Conservation (phyloP, 1,140 invertebrate species). For the Anastrepha obliqua region DNA sequence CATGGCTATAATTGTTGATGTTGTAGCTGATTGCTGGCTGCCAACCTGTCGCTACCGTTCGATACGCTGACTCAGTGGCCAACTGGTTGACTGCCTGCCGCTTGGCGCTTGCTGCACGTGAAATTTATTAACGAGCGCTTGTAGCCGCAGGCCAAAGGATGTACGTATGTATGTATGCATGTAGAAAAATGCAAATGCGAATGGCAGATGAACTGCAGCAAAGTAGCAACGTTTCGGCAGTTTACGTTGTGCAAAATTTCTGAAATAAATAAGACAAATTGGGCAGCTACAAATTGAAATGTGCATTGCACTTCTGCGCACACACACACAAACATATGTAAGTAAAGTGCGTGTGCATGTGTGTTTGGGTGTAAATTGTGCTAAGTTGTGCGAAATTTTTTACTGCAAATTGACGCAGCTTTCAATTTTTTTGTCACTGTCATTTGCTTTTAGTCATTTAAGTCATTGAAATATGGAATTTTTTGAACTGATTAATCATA, state of each 20-base stretch:
- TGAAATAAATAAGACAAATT: constrained; percentile 8
- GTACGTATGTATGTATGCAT: background rate
- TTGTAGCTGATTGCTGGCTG: constrained; percentile 31
- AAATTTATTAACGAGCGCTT: background rate
- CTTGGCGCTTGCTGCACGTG: background rate
- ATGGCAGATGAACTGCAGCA: background rate
- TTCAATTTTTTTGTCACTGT: background rate
- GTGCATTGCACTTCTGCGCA: background rate
- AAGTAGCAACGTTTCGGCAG: background rate
- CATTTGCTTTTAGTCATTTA: constrained; percentile 5
- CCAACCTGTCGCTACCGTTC: constrained; percentile 22
- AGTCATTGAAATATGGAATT: background rate
- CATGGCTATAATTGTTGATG: background rate
- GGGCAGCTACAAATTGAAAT: constrained; percentile 1
- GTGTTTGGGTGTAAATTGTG: background rate
- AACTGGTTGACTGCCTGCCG: background rate
- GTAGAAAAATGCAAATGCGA: background rate
- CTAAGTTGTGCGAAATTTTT: background rate
- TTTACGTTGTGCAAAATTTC: background rate
- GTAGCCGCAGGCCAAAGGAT: background rate
- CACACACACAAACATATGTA: too few relatives aligned
- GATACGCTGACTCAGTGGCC: background rate
- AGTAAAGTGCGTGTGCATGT: background rate
- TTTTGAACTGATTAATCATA: background rate
- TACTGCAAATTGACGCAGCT: background rate